Evolutionary conservation across 2,113 vertebrate genomes (phyloP), one percentile per base, ranked within the genome.

Genomic region (Microcebus lehilahytsara): DNA sequence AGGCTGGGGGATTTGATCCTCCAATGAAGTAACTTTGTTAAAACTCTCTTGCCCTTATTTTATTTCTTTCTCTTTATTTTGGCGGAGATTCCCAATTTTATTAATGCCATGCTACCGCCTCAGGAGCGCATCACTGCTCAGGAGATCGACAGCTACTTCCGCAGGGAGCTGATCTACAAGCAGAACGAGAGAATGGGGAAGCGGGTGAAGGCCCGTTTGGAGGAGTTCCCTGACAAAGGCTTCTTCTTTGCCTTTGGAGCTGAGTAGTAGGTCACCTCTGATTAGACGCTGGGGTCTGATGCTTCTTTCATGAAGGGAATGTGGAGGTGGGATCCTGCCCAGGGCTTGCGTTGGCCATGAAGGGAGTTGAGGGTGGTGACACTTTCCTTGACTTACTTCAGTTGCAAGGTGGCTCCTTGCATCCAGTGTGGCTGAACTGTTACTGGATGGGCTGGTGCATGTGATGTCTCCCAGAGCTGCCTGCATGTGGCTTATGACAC

Each of bases 191-290:
- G 99, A 81, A 99, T 99, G 99, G 99, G 99, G 40, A 98, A 97
- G 96, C 97, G 98, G 71, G 99, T 99, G 72, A 99, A 98, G 87
- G 98, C 99, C 8, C 98, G 99, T 69, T 95, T 99, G 23, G 99
- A 99, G 92, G 98, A 99, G 22, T 98, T 99, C 69, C 99, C 99
- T 0, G 98, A 99, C 85, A 99, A 99, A 97, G 99, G 98, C 97
- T 99, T 99, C 98, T 99, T 99, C 98, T 99, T 99, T 91, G 99
- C 99, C 12, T 99, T 99, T 96, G 99, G 99, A 98, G 99, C 99
- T 98, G 97, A 94, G 99, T 99, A 64, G 69, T 9, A 83, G 66
- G 64, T 22, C 13, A 64, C 80, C 27, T 27, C 4, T 72, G 12
- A 74, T 34, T 30, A 66, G 85, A 56, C 46, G 23, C 79, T 71